Conservation (phyloP, 1,140 invertebrate genomes). For the Ectropis grisescens region DNA sequence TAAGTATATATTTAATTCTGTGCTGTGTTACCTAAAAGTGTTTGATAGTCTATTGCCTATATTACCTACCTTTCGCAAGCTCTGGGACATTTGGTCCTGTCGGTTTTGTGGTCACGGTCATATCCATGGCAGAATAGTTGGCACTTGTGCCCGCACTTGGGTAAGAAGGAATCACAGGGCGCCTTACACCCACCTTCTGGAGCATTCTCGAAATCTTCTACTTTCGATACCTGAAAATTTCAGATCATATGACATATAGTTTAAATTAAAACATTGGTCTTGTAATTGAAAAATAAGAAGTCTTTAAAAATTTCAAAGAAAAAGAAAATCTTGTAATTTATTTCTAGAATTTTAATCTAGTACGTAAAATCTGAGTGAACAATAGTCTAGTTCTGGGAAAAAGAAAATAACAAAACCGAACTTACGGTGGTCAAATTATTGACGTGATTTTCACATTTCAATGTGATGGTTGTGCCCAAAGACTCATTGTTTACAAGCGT, state of each 20-base stretch:
- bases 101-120: conserved; percentile 51
- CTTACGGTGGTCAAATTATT: conserved; percentile 1
- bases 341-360: too few species aligned
- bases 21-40: too few species aligned
- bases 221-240: conserved; percentile 28
- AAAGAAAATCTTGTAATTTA: too few species aligned
- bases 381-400: too few species aligned
- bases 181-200: conserved; percentile 68
- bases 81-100: conserved; percentile 43
- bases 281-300: too few species aligned
- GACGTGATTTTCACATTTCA: conserved; percentile 68
- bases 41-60: too few species aligned
- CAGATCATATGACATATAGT: too few species aligned
- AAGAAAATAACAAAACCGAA: too few species aligned
- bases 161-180: conserved; percentile 42
- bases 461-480: conserved; percentile 47
- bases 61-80: conserved; percentile 55
- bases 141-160: conserved; percentile 70
- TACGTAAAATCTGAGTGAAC: too few species aligned
- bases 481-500: conserved; percentile 53
- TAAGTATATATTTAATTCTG: too few species aligned
- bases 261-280: too few species aligned
- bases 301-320: too few species aligned
- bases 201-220: conserved; percentile 55
- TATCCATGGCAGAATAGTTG: conserved; percentile 67